These are phyloP conservation scores for Natrix natrix DNA, from an alignment of 2,797 vertebrate genomes.

Conservation along the genomic window DNA sequence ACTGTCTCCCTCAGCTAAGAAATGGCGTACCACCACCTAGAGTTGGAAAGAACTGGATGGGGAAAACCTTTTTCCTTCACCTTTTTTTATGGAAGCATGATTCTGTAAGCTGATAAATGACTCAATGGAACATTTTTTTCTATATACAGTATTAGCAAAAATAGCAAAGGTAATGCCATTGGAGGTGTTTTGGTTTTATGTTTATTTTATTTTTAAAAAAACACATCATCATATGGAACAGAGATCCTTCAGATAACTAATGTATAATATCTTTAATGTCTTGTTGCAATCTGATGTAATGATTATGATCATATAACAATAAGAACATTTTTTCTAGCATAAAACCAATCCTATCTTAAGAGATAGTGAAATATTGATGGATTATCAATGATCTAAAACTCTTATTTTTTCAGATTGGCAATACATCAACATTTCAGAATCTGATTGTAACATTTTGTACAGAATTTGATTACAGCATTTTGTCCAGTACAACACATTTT, in stretches of 20 bases:
- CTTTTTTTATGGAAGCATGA: slow-evolving; percentile 36
- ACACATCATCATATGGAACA: slow-evolving; percentile 31
- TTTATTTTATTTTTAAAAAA: slow-evolving; percentile 24
- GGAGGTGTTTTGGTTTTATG: slow-evolving; percentile 46
- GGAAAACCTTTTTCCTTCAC: background rate
- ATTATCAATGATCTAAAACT: background rate
- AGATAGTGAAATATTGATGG: slow-evolving; percentile 23
- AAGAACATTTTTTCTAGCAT: slow-evolving; percentile 9
- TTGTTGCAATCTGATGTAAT: slow-evolving; percentile 31
- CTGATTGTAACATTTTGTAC: background rate
- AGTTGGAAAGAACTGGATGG: background rate
- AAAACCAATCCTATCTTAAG: slow-evolving; percentile 32
- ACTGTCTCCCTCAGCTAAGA: no score
- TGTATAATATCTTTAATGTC: slow-evolving; percentile 43
- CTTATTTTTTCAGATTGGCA: background rate
- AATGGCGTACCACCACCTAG: background rate
- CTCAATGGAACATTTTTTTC: slow-evolving; percentile 56
- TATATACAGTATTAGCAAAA: slow-evolving; percentile 38
- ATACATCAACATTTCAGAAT: background rate
- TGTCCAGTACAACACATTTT: background rate
- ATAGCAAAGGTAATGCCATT: slow-evolving; percentile 42
- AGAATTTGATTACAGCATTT: slow-evolving; percentile 13
- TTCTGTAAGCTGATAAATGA: slow-evolving; percentile 52
- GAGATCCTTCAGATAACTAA: slow-evolving; percentile 52
- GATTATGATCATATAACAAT: slow-evolving; percentile 15